Base-by-base conservation (phyloP, 1,140 invertebrate genomes). In the Drosophila prosaltans region DNA sequence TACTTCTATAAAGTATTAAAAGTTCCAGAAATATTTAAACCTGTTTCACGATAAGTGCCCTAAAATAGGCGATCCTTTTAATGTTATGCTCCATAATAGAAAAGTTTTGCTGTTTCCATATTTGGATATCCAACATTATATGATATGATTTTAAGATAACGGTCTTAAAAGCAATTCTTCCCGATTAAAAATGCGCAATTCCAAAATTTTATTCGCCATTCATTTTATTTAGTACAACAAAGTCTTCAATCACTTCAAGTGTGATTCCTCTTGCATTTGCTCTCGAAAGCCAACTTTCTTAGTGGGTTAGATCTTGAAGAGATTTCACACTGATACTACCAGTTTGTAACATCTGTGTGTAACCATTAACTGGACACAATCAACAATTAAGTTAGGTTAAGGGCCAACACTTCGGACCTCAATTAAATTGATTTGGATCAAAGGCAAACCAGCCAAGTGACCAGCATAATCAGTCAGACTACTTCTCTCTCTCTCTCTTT, bases 361-460 rank as follows among this genome's bases (percentile, higher is more conserved):
- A 64, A 64, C 62, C 68, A 62, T 60, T 62, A 69, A 43, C 69
- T 71, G 65, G 61, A 36, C 68, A 84, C 78, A 78, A 73, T 74
- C 62, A 69, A 85, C 74, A 81, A 81, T 85, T 81, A 81, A 75
- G 78, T 43, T 68, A 16, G 81, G 81, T 71, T 69, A 76, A 78
- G 72, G 69, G 69, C 63, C 73, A 69, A 48, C 39, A 67, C 65
- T 76, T 61, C 16, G 82, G 84, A 83, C 80, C 83, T 74, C 83
- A 88, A 88, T 88, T 88, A 88, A 88, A 88, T 88, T 88, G 83
- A 88, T 88, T 88, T 88, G 81, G 80, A 83, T 81, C 82, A 81
- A 65, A 75, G 82, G 64, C 60, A 60, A 66, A 58, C 51, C 72
- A 54, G 45, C 45, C 45, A 67, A 62, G 55, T 65, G 78, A 80